Base-by-base conservation (phyloP, 2,888 invertebrate genomes). In the Parthenolecanium corni region DNA sequence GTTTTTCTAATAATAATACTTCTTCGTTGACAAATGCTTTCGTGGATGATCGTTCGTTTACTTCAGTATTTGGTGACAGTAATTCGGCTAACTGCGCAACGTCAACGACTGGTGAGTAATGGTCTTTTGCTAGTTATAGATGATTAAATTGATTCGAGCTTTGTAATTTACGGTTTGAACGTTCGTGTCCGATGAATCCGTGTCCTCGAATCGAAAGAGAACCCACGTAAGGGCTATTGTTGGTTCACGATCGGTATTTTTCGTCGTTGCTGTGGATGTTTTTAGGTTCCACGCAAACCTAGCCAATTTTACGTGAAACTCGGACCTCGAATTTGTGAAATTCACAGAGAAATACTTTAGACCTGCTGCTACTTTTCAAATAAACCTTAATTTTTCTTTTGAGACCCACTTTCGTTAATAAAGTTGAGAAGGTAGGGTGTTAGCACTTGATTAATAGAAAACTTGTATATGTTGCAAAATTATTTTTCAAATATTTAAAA, bases 41-140 rank as follows among this genome's bases (percentile, higher is more conserved):
- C 69, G 73, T 89, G 73, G 83, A 87, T 72, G 90, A 90, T 75
- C 87, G 85, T 76, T 86, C 84, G 78, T 90, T 90, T 78, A 84
- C 85, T 72, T 85, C 88, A 71, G 89, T 89, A 70, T 91, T 91
- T 77, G 89, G 88, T 75, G 83, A 80, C 76, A 76, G 80, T 71
- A 85, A 85, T 69, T 74, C 79, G 76, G 63, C 64, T 31, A 31
- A 65, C 20, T 49, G 64, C 49, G 63, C 66, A 20, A 65, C 67
- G 24, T 46, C 62, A 12, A 65, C 56, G 25, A 64, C 70, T 61
- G 71, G 71, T 72, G 67, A 69, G 67, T 68, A 52, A 44, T 25
- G 24, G 20, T 24, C n/a, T 42, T 44, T n/a, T n/a, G n/a, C n/a
- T 40, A 31, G 38, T 36, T 62, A 38, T 21, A 18, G 12, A 21